Conservation (phyloP, 2,113 vertebrate genomes). For the Corythornis vintsioides region DNA sequence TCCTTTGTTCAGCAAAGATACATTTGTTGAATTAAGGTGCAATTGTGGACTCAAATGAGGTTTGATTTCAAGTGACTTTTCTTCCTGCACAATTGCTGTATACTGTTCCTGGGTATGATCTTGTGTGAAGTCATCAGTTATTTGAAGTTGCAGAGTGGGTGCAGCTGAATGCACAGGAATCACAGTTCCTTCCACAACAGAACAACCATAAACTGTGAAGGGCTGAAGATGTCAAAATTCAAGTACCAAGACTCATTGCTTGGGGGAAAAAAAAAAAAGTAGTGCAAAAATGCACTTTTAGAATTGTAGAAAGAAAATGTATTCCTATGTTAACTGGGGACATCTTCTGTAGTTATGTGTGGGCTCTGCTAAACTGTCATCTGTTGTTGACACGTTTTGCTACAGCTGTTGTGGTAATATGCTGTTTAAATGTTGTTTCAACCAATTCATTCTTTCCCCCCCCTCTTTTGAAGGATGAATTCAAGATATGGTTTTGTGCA, state of each 20-base stretch:
- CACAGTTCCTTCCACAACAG: neutral
- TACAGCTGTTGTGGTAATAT: neutral
- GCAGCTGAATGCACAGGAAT: neutral
- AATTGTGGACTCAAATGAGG: neutral
- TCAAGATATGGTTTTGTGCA: conserved; percentile 93
- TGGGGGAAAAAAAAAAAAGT: neutral
- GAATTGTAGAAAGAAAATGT: neutral
- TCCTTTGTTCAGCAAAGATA: neutral
- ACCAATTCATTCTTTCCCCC: rapidly evolving
- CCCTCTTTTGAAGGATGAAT: conserved; percentile 87
- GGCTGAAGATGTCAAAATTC: neutral
- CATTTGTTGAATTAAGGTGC: neutral
- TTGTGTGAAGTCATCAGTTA: neutral
- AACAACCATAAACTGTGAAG: neutral
- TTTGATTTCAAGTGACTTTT: neutral
- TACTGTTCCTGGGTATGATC: neutral
- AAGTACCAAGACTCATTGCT: neutral
- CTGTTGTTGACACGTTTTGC: neutral
- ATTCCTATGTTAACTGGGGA: neutral
- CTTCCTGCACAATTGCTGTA: neutral
- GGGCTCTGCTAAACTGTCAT: neutral
- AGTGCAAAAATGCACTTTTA: neutral
- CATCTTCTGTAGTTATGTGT: neutral
- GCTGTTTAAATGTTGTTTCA: neutral
- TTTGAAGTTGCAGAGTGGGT: neutral